Evolutionary conservation across 2,113 vertebrate genomes (phyloP).

Genomic region (Cepphus grylle): DNA sequence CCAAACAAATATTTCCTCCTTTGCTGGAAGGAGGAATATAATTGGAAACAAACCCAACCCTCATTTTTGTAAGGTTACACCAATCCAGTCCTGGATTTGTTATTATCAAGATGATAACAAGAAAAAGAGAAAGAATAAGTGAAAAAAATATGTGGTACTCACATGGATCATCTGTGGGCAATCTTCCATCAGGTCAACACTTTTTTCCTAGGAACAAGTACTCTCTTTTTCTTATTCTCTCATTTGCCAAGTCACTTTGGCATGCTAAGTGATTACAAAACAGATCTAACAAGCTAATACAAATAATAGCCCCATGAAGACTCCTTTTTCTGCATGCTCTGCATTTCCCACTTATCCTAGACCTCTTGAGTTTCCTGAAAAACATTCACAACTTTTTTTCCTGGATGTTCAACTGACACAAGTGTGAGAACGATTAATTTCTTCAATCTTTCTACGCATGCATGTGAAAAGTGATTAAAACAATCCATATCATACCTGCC

Average conservation of each 20-base stretch:
- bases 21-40: neutral
- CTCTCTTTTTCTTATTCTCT: neutral
- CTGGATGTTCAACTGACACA: neutral
- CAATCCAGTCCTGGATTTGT: neutral
- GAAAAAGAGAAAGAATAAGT: neutral
- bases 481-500: neutral
- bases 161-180: neutral
- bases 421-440: neutral
- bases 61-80: neutral
- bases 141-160: neutral
- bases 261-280: neutral
- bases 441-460: neutral
- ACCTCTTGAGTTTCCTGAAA: neutral
- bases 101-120: neutral
- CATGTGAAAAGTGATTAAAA: neutral
- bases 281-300: neutral
- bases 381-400: neutral
- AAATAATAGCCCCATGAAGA: neutral
- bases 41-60: neutral
- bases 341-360: neutral
- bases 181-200: neutral
- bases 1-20: neutral
- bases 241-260: neutral
- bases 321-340: neutral
- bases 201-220: neutral